Base-by-base conservation (phyloP, 2,888 invertebrate genomes). In the Cosmia trapezina region DNA sequence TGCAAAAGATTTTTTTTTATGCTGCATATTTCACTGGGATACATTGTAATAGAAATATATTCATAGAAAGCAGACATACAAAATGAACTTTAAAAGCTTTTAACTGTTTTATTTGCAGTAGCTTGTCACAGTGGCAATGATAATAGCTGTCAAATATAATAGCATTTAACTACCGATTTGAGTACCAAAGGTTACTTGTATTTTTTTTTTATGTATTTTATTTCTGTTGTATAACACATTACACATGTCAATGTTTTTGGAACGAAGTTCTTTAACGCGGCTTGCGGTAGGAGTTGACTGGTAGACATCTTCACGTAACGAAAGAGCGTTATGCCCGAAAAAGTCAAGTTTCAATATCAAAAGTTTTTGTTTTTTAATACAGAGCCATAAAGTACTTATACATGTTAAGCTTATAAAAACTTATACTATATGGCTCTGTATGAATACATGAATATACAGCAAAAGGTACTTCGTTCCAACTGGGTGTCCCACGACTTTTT, bases 21-120 rank as follows among this genome's bases (percentile, higher is more conserved):
- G 41, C 19, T 68, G n/a, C 37, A 4, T 41, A 12, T 47, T 51
- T 76, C n/a, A 14, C 70, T 60, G 70, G 33, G 41, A 63, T 64
- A 47, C 8, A 19, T 45, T 53, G 4, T 22, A 33, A 53, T 63
- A 53, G 3, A 12, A 62, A 45, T 41, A 41, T 41, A 37, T 45
- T 51, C 0, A 43, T 22, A 53, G 12, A 53, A 37, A 60, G 19
- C n/a, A 69, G 45, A 47, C 0, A 53, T 43, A 9, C 17, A 45
- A 66, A 49, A 73, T 0, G 5, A 49, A 54, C 22, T 47, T 47
- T 49, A 54, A 33, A 41, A 67, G 60, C 33, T 61, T 45, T 33
- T 8, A 33, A 37, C 7, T 60, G 14, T 56, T 41, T 47, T 41
- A 49, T 71, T 70, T 14, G 45, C 22, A 22, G 9, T 1, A 14